phyloP scores from a whole-genome alignment of 2,797 vertebrate genomes.

The Gymnopithys bicolor region DNA sequence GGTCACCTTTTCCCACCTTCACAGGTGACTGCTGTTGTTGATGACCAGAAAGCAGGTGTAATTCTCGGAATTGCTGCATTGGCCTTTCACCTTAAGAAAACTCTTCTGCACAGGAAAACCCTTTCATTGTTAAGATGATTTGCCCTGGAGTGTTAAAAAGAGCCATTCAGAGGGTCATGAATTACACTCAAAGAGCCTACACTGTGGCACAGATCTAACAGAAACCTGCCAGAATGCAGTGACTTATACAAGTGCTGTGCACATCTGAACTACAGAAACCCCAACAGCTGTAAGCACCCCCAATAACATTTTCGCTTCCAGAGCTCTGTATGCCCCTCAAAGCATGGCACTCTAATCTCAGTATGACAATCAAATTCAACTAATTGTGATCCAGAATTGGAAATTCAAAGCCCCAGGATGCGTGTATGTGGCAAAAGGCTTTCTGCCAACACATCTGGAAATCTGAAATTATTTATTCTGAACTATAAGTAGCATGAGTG shows the following conservation, averaged over 20 bases:
- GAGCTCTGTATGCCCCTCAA: not conserved
- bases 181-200: not conserved
- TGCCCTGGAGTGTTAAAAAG: not conserved
- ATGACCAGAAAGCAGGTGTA: not conserved
- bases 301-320: not conserved
- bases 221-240: not conserved
- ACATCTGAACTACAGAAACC: not conserved
- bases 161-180: not conserved
- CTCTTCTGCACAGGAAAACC: not conserved
- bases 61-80: not conserved
- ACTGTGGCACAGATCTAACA: not conserved
- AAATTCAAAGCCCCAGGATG: not conserved
- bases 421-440: not conserved
- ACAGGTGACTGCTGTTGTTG: not conserved
- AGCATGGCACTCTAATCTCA: not conserved
- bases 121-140: not conserved
- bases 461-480: constrained; percentile 24
- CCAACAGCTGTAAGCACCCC: not conserved
- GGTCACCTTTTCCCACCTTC: not conserved
- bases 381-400: not conserved
- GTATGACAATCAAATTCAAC: not conserved
- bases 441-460: not conserved
- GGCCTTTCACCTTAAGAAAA: not conserved
- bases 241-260: not conserved
- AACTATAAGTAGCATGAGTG: not conserved